Evolutionary conservation across 1,140 invertebrate genomes (phyloP).

Genomic region (Stenopsyche tienmushanensis): DNA sequence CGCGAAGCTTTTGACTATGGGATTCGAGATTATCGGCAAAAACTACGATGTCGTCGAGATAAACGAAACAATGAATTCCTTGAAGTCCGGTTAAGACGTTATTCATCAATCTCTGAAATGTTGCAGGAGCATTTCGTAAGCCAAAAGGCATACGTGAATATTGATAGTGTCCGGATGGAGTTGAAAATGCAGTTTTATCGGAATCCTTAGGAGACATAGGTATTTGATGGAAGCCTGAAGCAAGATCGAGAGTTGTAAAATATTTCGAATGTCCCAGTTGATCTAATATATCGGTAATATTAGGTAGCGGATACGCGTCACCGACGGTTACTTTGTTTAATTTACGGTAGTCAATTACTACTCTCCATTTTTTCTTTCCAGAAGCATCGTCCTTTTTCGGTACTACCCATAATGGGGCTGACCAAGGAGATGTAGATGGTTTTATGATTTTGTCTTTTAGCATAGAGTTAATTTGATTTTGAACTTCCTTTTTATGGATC

Average conservation of each 20-base stretch:
- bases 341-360: no score
- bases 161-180: constrained; percentile 43
- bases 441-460: constrained; percentile 32
- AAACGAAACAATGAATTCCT: constrained; percentile 44
- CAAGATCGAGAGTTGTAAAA: constrained; percentile 55
- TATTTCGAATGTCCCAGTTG: constrained; percentile 48
- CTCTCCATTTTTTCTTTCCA: constrained; percentile 44
- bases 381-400: constrained; percentile 44
- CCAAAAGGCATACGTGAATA: constrained; percentile 50
- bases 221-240: constrained; percentile 57
- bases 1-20: constrained; percentile 20
- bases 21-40: no score
- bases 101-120: constrained; percentile 45
- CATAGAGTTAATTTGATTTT: constrained; percentile 40
- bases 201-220: constrained; percentile 44
- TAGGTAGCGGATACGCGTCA: constrained; percentile 54
- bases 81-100: constrained; percentile 40
- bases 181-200: constrained; percentile 54
- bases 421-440: constrained; percentile 27
- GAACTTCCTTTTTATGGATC: constrained; percentile 42
- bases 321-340: constrained; percentile 44
- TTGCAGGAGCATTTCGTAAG: no score
- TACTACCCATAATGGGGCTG: constrained; percentile 41
- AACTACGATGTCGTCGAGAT: constrained; percentile 49
- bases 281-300: constrained; percentile 54